These are phyloP conservation scores for Acanthosepion pharaonis DNA, from an alignment of 2,888 invertebrate species.

Conservation along the genomic window DNA sequence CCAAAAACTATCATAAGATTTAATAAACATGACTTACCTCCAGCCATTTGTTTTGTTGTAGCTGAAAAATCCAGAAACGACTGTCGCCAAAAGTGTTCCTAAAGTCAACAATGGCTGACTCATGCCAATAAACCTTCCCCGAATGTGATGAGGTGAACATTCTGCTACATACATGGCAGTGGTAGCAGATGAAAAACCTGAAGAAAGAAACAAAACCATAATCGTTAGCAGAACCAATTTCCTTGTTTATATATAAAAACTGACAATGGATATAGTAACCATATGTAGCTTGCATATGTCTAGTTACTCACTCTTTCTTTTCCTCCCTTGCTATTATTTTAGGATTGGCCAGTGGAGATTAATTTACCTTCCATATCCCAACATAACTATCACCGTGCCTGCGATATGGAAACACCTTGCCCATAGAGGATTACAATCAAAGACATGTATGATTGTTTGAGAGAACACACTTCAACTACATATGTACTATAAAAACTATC, in stretches of 20 bases:
- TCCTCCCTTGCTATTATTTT: too few relatives aligned
- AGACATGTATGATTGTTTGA: too few relatives aligned
- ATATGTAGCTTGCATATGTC: not conserved
- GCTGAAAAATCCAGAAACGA: conserved; percentile 77
- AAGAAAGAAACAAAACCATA: conserved; percentile 49
- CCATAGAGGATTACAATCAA: too few relatives aligned
- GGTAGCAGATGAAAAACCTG: conserved; percentile 77
- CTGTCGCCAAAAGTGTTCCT: conserved; percentile 77
- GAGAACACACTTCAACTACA: too few relatives aligned
- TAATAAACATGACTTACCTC: conserved; percentile 74
- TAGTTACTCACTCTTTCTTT: too few relatives aligned
- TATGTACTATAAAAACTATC: too few relatives aligned
- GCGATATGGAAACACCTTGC: too few relatives aligned
- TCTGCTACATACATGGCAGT: conserved; percentile 79
- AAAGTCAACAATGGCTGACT: conserved; percentile 77
- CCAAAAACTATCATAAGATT: too few relatives aligned
- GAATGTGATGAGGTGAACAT: conserved; percentile 75
- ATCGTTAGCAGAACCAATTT: not conserved
- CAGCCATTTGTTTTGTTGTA: conserved; percentile 76
- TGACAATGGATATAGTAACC: not conserved
- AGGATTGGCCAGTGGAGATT: too few relatives aligned
- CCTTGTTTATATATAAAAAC: not conserved
- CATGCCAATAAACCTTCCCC: conserved; percentile 77
- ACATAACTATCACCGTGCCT: too few relatives aligned
- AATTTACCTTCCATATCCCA: too few relatives aligned